Conservation (phyloP, 2,888 invertebrate species). For the Leptopterna dolabrata region DNA sequence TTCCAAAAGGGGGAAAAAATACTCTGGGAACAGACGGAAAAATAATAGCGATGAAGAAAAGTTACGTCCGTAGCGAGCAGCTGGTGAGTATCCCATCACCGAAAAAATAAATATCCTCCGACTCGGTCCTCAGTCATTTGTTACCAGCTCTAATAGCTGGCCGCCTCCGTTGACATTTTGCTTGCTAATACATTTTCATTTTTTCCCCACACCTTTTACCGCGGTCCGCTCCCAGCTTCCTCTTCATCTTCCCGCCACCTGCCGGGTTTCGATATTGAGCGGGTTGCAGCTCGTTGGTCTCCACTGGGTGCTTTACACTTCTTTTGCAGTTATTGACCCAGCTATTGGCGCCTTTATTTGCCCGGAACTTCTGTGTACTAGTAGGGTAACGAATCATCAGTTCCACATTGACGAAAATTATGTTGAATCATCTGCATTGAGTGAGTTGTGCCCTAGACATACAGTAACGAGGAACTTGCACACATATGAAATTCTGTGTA, state of each 20-base stretch:
- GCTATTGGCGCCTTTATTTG: background rate
- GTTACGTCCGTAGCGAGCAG: background rate
- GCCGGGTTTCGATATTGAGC: background rate
- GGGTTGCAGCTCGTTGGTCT: background rate
- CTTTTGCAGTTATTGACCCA: background rate
- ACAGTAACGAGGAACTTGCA: too few species aligned
- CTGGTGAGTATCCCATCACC: conserved; percentile 3
- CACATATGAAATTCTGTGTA: too few species aligned
- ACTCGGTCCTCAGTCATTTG: conserved; percentile 3
- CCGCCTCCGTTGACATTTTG: background rate
- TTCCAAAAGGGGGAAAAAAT: background rate
- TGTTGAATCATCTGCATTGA: too few species aligned
- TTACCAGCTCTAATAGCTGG: background rate
- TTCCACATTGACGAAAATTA: too few species aligned
- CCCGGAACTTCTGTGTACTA: too few species aligned
- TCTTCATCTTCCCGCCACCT: background rate
- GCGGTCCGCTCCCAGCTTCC: background rate
- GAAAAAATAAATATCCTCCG: background rate
- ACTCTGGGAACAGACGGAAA: background rate
- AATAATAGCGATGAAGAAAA: background rate
- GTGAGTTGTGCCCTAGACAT: too few species aligned
- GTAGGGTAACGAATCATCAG: too few species aligned
- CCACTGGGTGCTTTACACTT: background rate
- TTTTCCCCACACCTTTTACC: background rate
- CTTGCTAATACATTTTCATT: conserved; percentile 11